These are phyloP conservation scores for Acromyrmex echinatior DNA, from an alignment of 1,140 invertebrate genomes.

Conservation along the genomic window DNA sequence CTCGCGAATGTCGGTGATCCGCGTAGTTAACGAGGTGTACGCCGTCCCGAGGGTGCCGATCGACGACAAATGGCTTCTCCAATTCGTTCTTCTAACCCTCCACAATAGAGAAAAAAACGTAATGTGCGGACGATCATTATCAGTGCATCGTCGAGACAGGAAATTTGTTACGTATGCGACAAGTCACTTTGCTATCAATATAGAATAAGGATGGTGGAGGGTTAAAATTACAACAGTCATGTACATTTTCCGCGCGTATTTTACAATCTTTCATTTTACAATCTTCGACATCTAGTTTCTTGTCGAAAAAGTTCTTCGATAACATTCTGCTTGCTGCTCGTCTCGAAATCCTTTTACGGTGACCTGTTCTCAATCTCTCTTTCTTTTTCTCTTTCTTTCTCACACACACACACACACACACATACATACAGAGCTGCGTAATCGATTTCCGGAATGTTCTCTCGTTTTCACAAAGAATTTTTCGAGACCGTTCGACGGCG, in stretches of 20 bases:
- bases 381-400: not conserved
- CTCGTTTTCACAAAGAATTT: constrained; percentile 30
- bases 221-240: constrained; percentile 67
- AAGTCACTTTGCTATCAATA: not conserved
- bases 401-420: not conserved
- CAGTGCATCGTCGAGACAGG: not conserved
- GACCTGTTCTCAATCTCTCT: constrained; percentile 11
- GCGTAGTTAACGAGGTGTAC: constrained; percentile 60
- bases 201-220: constrained; percentile 52
- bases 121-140: not conserved
- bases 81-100: constrained; percentile 63
- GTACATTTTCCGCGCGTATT: constrained; percentile 2
- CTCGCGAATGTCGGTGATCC: constrained; percentile 62
- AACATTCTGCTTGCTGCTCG: constrained; percentile 18
- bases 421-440: not conserved
- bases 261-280: not conserved
- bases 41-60: constrained; percentile 75
- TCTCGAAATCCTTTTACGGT: constrained; percentile 57
- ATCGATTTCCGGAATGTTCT: constrained; percentile 44
- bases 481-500: constrained; percentile 39
- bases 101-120: constrained; percentile 28
- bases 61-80: constrained; percentile 63
- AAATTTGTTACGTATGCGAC: not conserved
- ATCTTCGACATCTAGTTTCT: not conserved
- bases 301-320: constrained; percentile 57